Conservation (phyloP, 2,888 invertebrate genomes). For the Drosophila mimica region DNA sequence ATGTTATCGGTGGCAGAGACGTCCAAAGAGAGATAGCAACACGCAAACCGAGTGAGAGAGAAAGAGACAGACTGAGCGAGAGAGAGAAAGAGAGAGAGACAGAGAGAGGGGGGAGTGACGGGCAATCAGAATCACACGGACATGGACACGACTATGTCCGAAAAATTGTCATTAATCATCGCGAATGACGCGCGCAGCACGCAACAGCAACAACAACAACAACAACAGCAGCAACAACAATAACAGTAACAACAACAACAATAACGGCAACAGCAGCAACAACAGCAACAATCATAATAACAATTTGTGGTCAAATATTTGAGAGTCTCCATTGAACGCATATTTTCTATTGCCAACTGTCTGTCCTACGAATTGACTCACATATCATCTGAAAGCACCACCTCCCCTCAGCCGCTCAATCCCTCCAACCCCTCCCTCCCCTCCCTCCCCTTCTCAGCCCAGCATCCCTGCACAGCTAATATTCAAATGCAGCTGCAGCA, state of each 20-base stretch:
- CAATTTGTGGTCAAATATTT: constrained; percentile 77
- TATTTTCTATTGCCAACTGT: constrained; percentile 55
- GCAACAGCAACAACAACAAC: constrained; percentile 45
- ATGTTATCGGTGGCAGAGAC: constrained; percentile 72
- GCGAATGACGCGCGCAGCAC: constrained; percentile 61
- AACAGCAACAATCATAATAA: constrained; percentile 65
- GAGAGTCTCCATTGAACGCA: constrained; percentile 51
- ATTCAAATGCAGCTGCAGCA: constrained; percentile 22
- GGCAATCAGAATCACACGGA: constrained; percentile 42
- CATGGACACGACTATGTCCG: constrained; percentile 53
- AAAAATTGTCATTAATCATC: constrained; percentile 76
- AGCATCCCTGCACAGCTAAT: neutral
- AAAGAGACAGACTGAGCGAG: neutral
- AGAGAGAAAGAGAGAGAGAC: neutral
- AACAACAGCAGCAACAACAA: neutral
- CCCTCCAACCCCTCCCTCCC: too few species aligned
- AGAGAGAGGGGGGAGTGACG: constrained; percentile 17
- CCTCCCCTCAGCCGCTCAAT: too few species aligned
- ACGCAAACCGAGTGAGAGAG: constrained; percentile 18
- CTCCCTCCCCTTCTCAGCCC: neutral
- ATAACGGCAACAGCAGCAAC: constrained; percentile 11
- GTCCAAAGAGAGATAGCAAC: constrained; percentile 43
- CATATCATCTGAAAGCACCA: constrained; percentile 15
- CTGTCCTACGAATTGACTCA: constrained; percentile 16
- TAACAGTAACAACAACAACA: constrained; percentile 16